These are phyloP conservation scores for Sinelater perroti DNA, from an alignment of 2,888 invertebrate species.

Conservation along the genomic window DNA sequence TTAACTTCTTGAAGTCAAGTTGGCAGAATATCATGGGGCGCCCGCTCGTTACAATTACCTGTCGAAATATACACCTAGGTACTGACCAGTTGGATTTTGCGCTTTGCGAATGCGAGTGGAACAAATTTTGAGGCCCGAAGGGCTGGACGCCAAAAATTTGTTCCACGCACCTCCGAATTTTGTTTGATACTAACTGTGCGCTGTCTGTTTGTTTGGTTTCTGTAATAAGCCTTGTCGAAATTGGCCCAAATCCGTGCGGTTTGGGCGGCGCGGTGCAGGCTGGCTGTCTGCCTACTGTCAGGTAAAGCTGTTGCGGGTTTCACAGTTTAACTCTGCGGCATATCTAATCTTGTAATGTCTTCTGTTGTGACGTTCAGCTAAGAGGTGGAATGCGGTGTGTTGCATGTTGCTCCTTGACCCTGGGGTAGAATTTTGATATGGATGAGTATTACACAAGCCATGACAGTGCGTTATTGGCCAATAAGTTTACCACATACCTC, in stretches of 20 bases:
- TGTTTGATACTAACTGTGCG: constrained; percentile 19
- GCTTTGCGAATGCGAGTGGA: constrained; percentile 13
- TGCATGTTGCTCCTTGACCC: constrained; percentile 47
- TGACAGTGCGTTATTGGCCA: constrained; percentile 93
- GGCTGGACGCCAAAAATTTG: constrained; percentile 6
- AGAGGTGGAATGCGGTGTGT: constrained; percentile 42
- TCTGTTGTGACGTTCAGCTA: constrained; percentile 34
- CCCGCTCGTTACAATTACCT: constrained; percentile 91
- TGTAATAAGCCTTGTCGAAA: constrained; percentile 15
- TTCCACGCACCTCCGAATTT: constrained; percentile 10
- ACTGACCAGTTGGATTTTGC: constrained; percentile 48
- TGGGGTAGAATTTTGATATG: constrained; percentile 83
- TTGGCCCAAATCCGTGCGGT: constrained; percentile 11
- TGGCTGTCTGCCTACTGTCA: constrained; percentile 1
- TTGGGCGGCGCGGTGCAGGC: constrained; percentile 2
- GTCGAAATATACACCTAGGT: constrained; percentile 92
- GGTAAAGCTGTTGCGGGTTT: constrained; percentile 8
- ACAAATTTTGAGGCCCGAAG: constrained; percentile 13
- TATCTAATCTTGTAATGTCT: constrained; percentile 28
- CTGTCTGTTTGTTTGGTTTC: not conserved
- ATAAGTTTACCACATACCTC: constrained; percentile 92
- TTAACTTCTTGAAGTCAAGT: constrained; percentile 96
- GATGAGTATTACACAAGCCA: constrained; percentile 97
- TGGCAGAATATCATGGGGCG: constrained; percentile 98
- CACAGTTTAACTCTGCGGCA: constrained; percentile 21